These are phyloP conservation scores for Drosophila subsilvestris DNA, from an alignment of 2,888 invertebrate genomes.

Conservation along the genomic window DNA sequence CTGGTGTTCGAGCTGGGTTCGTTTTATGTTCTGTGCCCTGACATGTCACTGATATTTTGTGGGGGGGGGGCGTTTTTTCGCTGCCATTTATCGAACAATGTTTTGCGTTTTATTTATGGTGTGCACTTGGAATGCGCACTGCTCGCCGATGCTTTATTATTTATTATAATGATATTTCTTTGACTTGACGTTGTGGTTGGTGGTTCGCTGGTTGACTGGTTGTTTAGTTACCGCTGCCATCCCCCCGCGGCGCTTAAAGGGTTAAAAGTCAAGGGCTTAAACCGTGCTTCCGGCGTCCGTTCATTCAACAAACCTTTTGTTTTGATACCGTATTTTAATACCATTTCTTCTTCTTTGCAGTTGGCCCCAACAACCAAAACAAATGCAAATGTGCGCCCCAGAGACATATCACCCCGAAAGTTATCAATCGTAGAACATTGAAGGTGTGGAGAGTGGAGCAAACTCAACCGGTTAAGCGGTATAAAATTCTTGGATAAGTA, in stretches of 20 bases:
- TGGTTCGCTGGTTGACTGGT: conserved; percentile 37
- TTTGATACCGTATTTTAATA: conserved; percentile 27
- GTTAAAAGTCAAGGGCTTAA: conserved; percentile 78
- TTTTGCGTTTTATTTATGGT: conserved; percentile 62
- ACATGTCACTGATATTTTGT: conserved; percentile 58
- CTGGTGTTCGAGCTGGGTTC: conserved; percentile 57
- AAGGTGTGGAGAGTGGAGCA: conserved; percentile 45
- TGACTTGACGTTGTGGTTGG: conserved; percentile 15
- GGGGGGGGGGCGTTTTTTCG: conserved; percentile 20
- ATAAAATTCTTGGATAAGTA: conserved; percentile 51
- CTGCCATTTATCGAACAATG: conserved; percentile 24
- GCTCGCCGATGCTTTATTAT: conserved; percentile 41
- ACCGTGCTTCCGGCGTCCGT: conserved; percentile 21
- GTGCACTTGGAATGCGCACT: conserved; percentile 64
- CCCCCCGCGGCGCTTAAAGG: conserved; percentile 37
- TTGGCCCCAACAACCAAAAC: conserved; percentile 56
- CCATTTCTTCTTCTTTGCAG: conserved; percentile 55
- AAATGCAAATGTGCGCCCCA: conserved; percentile 77
- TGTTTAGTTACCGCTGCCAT: conserved; percentile 50
- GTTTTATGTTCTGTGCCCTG: conserved; percentile 55
- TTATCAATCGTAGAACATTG: conserved; percentile 59
- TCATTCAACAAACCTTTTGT: conserved; percentile 25
- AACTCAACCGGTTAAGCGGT: conserved; percentile 55
- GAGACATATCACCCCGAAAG: conserved; percentile 67
- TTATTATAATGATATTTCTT: conserved; percentile 36